Percentiles rank a stretch among this genome's conserved stretches.
Conservation (phyloP, 2,113 vertebrate genomes). For the Myotis yumanensis region DNA sequence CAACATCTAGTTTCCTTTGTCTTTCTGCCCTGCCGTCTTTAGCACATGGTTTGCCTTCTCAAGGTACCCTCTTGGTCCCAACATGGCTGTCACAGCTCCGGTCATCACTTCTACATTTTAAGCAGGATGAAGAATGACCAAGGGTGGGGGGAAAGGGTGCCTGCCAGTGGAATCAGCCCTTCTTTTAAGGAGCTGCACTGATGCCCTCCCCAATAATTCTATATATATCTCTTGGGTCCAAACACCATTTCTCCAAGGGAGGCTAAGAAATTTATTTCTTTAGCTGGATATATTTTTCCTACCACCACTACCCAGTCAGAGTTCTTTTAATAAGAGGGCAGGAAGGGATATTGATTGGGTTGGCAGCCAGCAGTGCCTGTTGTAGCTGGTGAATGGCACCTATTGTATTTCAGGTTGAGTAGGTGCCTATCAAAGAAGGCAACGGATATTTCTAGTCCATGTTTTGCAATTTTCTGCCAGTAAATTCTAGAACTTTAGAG, state of each 20-base stretch:
- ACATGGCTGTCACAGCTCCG: neutral
- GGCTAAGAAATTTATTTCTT: slow-evolving; percentile 27
- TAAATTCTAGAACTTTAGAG: neutral
- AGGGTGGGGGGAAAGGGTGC: neutral
- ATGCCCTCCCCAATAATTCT: neutral
- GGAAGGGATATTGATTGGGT: neutral
- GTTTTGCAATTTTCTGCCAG: neutral
- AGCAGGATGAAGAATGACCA: neutral
- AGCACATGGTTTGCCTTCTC: neutral
- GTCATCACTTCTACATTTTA: neutral
- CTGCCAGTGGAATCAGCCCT: neutral
- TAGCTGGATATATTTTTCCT: neutral
- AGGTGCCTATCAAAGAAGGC: neutral
- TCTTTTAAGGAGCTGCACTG: neutral
- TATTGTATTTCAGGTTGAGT: neutral
- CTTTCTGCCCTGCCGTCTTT: neutral
- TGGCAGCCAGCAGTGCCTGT: neutral
- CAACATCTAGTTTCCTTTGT: neutral
- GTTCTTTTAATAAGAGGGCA: neutral
- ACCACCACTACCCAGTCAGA: neutral
- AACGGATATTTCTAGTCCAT: neutral
- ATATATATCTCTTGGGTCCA: neutral
- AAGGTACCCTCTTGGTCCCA: neutral
- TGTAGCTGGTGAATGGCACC: neutral
- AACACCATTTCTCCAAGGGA: neutral